Percentiles rank a stretch among this genome's conserved stretches.
These are phyloP conservation scores for Parus major DNA, from an alignment of 2,113 vertebrate species.

Conservation along the genomic window DNA sequence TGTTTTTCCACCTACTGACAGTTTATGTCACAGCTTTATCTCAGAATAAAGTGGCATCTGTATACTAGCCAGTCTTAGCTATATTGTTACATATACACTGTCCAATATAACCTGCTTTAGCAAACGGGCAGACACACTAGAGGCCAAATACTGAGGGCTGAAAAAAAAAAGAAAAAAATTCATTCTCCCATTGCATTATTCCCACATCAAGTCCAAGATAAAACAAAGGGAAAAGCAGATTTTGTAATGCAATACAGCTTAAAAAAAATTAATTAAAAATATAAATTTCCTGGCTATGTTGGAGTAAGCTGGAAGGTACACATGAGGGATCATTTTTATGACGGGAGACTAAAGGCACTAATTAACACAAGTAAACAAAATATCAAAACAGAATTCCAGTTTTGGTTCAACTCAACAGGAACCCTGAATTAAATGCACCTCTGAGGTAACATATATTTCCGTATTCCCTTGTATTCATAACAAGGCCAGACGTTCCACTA, in stretches of 20 bases:
- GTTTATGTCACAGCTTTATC: not conserved
- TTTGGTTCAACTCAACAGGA: not conserved
- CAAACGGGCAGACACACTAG: not conserved
- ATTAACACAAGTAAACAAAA: not conserved
- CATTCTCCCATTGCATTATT: not conserved
- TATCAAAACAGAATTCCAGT: not conserved
- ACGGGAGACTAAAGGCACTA: not conserved
- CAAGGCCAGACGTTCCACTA: not conserved
- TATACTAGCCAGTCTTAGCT: not conserved
- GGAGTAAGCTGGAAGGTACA: not conserved
- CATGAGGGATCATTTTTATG: not conserved
- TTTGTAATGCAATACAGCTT: not conserved
- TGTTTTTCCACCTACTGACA: not conserved
- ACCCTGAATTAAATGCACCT: not conserved
- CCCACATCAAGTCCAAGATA: not conserved
- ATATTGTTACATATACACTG: not conserved
- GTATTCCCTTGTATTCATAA: not conserved
- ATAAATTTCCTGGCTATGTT: not conserved
- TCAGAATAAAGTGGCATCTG: not conserved
- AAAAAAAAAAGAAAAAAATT: not conserved
- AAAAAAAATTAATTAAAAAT: not conserved
- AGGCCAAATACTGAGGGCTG: not conserved
- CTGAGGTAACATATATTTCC: not conserved
- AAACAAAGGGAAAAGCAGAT: not conserved
- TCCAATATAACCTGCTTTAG: not conserved